These are phyloP conservation scores for Stichopus chloronotus DNA, from an alignment of 35 echinoderm and acorn worm genomes.

Conservation along the genomic window DNA sequence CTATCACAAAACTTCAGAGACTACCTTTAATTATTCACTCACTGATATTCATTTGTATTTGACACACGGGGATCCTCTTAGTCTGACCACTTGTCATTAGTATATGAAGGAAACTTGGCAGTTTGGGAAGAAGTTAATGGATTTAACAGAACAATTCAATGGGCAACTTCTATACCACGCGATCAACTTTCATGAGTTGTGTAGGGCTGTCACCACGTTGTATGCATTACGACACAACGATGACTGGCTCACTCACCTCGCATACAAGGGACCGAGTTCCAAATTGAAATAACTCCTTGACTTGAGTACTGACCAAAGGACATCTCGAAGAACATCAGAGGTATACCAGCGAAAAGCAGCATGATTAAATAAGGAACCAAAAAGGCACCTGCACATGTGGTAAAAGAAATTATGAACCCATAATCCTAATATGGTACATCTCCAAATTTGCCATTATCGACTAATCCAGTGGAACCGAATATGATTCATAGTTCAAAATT, in stretches of 20 bases:
- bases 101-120: not conserved
- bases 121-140: not conserved
- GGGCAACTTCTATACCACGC: not conserved
- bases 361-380: slow-evolving; percentile 51
- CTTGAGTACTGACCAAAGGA: slow-evolving; percentile 47
- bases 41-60: not conserved
- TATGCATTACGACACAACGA: too few species aligned
- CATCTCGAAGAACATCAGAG: slow-evolving; percentile 44
- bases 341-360: slow-evolving; percentile 28
- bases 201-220: too few species aligned
- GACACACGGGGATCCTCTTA: not conserved
- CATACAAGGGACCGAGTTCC: not conserved
- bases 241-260: not conserved
- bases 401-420: too few species aligned
- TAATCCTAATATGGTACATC: too few species aligned
- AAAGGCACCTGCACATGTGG: slow-evolving; percentile 9
- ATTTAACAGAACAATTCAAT: not conserved
- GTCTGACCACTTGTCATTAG: not conserved
- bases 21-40: not conserved
- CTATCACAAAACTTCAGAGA: not conserved
- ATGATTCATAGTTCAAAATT: too few species aligned
- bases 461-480: too few species aligned
- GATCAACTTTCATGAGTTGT: not conserved
- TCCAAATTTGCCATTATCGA: too few species aligned
- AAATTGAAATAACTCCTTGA: slow-evolving; percentile 42